Conservation (phyloP, 2,113 vertebrate species). For the Pollachius pollachius region DNA sequence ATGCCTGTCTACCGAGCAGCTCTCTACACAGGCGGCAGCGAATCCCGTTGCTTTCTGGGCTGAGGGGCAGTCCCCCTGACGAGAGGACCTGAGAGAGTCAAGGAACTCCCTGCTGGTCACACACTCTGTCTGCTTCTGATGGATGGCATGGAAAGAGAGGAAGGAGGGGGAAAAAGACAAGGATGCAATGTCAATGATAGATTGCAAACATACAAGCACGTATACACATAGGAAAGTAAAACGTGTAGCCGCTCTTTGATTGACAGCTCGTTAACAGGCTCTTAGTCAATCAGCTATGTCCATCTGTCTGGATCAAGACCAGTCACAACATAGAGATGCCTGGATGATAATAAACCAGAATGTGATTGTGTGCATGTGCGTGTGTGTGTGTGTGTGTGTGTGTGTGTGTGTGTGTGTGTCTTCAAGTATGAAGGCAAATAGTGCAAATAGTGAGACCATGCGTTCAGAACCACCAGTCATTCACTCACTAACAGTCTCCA, state of each 20-base stretch:
- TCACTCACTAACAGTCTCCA: conserved; percentile 50
- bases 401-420: neutral
- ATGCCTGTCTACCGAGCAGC: conserved; percentile 65
- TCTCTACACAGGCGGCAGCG: conserved; percentile 69
- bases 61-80: conserved; percentile 68
- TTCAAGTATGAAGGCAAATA: neutral
- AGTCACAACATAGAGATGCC: conserved; percentile 68
- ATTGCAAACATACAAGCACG: conserved; percentile 9
- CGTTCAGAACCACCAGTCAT: conserved; percentile 31
- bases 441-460: neutral
- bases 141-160: conserved; percentile 3
- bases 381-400: conserved; percentile 2
- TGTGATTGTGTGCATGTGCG: conserved; percentile 13
- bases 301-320: conserved; percentile 22
- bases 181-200: neutral
- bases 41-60: conserved; percentile 62
- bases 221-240: neutral
- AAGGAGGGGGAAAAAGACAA: conserved; percentile 4
- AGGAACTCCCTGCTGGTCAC: conserved; percentile 70
- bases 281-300: conserved; percentile 54
- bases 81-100: conserved; percentile 54
- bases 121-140: conserved; percentile 71
- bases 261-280: conserved; percentile 63
- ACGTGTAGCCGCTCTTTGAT: conserved; percentile 45
- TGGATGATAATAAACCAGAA: conserved; percentile 44